Percentiles rank a stretch among this genome's conserved stretches.
phyloP scores from a whole-genome alignment of 2,797 vertebrate species.

The Vireo griseus region DNA sequence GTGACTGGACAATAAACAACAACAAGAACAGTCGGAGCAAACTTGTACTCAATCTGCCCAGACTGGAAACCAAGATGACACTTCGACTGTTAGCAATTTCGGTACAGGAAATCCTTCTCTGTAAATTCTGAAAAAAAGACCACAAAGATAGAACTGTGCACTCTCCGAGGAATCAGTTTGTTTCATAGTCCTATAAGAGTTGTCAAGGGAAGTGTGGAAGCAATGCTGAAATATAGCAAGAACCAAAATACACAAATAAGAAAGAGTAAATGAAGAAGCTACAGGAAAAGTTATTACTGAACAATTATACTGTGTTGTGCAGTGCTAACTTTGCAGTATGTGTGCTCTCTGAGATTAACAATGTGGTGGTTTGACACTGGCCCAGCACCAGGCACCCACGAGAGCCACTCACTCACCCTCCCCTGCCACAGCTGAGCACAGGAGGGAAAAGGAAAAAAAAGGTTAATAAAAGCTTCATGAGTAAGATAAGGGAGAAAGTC shows the following conservation, averaged over 20 bases:
- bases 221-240: background rate
- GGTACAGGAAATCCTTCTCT: background rate
- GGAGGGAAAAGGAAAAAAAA: background rate
- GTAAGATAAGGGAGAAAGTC: background rate
- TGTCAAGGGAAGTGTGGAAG: background rate
- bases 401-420: background rate
- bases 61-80: background rate
- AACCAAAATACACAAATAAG: background rate
- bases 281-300: background rate
- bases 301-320: background rate
- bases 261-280: background rate
- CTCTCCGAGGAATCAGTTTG: background rate
- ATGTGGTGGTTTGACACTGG: background rate
- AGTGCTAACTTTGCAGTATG: background rate
- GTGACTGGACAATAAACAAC: background rate
- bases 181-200: background rate
- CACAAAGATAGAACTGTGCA: fast-evolving
- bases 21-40: background rate
- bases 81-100: background rate
- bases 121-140: background rate
- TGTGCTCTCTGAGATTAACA: background rate
- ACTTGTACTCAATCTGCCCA: background rate
- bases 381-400: fast-evolving
- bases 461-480: background rate
- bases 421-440: background rate